Evolutionary conservation across 2,113 vertebrate genomes (phyloP).

Genomic region (Gopherus flavomarginatus): DNA sequence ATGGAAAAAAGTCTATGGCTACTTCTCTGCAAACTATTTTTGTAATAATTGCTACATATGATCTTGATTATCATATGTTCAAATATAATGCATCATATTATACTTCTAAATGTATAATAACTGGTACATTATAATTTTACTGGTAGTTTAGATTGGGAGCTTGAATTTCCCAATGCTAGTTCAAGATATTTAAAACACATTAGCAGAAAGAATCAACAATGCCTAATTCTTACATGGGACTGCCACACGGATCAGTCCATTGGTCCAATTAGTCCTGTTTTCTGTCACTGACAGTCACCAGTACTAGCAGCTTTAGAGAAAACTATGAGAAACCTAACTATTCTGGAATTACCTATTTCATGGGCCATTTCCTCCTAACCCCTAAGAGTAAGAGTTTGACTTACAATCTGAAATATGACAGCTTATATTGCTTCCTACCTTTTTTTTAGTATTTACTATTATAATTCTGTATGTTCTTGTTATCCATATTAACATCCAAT

Average conservation of each 20-base stretch:
- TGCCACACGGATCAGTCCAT: background rate
- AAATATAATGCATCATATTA: background rate
- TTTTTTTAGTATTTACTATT: background rate
- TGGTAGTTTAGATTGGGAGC: accelerated
- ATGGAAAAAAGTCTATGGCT: constrained; percentile 12
- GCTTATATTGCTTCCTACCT: background rate
- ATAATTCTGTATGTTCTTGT: background rate
- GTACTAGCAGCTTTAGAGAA: too few relatives aligned
- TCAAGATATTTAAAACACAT: background rate
- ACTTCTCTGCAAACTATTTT: background rate
- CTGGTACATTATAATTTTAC: background rate
- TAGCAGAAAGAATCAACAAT: accelerated
- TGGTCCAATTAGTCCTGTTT: accelerated
- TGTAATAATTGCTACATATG: background rate
- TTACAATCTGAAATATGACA: background rate
- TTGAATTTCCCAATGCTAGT: background rate
- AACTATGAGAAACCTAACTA: background rate
- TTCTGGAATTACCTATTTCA: background rate
- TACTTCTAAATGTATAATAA: background rate
- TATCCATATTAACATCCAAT: background rate
- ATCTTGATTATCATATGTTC: constrained; percentile 12
- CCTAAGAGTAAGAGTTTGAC: background rate
- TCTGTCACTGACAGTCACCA: accelerated
- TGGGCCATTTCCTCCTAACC: background rate
- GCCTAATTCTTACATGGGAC: accelerated